Percentiles rank a stretch among this genome's conserved stretches.
These are phyloP conservation scores for Bucco capensis DNA, from an alignment of 2,113 vertebrate species.

Conservation along the genomic window DNA sequence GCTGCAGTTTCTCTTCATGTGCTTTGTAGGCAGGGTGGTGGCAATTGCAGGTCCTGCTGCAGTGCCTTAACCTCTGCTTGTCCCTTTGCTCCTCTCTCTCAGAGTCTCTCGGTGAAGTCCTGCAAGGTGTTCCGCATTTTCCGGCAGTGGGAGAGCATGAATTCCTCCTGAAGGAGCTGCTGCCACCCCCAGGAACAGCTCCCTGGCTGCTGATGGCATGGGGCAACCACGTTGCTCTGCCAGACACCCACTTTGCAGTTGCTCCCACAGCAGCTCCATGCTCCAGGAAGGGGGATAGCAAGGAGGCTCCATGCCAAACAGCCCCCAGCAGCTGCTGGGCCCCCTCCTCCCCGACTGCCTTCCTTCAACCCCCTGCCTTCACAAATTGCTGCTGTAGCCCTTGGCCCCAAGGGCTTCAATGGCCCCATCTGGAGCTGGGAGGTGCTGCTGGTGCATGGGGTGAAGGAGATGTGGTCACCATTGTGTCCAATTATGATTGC, in stretches of 20 bases:
- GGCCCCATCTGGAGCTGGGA: background rate
- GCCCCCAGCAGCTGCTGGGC: background rate
- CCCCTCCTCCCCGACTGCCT: background rate
- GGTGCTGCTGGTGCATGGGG: rapidly evolving
- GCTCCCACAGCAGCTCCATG: rapidly evolving
- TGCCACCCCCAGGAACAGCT: background rate
- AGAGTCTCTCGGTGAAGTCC: conserved; percentile 89
- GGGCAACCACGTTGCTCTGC: rapidly evolving
- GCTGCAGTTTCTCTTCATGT: rapidly evolving
- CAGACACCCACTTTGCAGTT: rapidly evolving
- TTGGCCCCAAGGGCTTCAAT: rapidly evolving
- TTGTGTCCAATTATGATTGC: background rate
- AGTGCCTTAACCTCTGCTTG: rapidly evolving
- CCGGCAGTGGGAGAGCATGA: conserved; percentile 85
- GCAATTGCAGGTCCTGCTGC: rapidly evolving
- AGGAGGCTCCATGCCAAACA: rapidly evolving
- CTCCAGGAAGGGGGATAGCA: background rate
- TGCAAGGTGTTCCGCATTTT: conserved; percentile 93
- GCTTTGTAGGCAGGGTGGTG: background rate
- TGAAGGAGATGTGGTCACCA: rapidly evolving
- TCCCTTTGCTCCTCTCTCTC: rapidly evolving
- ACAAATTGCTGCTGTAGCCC: background rate
- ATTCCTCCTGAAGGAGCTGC: conserved; percentile 68
- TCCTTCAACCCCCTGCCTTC: background rate
- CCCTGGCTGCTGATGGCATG: no score